phyloP scores from a whole-genome alignment of 2,888 invertebrate species.

The Scaptomyza polygonia region DNA sequence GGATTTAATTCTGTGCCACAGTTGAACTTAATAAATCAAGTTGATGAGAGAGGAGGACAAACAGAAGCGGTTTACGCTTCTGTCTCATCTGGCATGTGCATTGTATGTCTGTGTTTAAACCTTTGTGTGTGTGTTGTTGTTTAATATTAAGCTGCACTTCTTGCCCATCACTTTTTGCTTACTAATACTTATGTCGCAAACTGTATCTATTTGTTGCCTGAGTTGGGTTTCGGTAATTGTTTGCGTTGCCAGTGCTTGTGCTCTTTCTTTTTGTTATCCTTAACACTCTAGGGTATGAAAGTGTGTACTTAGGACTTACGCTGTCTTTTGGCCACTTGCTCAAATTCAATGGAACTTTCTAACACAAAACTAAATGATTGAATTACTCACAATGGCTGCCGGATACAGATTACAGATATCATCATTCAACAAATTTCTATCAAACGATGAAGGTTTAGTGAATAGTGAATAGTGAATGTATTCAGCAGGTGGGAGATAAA shows the following conservation, averaged over 20 bases:
- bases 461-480: constrained; percentile 16
- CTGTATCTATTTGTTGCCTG: neutral
- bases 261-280: constrained; percentile 19
- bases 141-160: constrained; percentile 37
- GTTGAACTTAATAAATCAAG: constrained; percentile 63
- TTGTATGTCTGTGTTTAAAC: neutral
- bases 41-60: constrained; percentile 19
- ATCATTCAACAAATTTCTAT: constrained; percentile 31
- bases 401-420: constrained; percentile 31
- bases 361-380: constrained; percentile 17
- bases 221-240: constrained; percentile 50
- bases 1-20: constrained; percentile 33
- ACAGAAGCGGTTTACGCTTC: constrained; percentile 5
- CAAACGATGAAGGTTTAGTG: constrained; percentile 22
- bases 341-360: constrained; percentile 43
- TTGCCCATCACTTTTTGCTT: constrained; percentile 41
- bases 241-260: constrained; percentile 30
- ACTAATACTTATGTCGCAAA: constrained; percentile 8
- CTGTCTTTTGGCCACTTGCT: constrained; percentile 20
- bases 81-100: constrained; percentile 29
- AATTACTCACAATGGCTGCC: constrained; percentile 11
- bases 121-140: neutral
- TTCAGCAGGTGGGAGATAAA: neutral
- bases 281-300: neutral
- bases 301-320: constrained; percentile 30